Base-by-base conservation (phyloP, 1,140 invertebrate genomes). In the Psix sp. region DNA sequence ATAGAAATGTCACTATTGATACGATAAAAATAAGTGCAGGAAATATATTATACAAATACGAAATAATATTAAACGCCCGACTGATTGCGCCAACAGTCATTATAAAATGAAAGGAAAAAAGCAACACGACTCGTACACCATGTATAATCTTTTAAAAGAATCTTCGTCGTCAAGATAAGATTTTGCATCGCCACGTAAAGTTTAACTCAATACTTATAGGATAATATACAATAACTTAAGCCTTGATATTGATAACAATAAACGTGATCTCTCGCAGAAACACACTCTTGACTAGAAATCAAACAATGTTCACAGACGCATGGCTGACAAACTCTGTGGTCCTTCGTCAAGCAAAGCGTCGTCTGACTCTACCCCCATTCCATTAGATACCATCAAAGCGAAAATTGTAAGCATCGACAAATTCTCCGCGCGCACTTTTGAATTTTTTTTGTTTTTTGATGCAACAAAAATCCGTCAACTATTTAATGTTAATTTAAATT, bases 221-320 rank as follows among this genome's bases (percentile, higher is more conserved):
- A 59, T n/a, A 15, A 57, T 24, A 6, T 31, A 48, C 29, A 36
- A 5, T 17, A 56, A 31, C 18, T 45, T 63, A 43, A 43, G 4
- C 51, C 17, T 62, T 63, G 31, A 65, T 59, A 56, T 56, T 42
- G 43, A 45, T 59, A 63, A 57, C 48, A 43, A 49, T 51, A 46
- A 45, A 17, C 51, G 65, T 59, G 65, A 62, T 68, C 26, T 51
- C 54, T 56, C 36, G 60, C 52, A 48, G 60, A 62, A 60, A 49
- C 35, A 62, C 49, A 71, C 29, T 67, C 76, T 80, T 83, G 80
- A 84, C 76, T 57, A 79, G 80, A 84, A 84, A 80, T 86, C 83
- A 77, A 81, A 82, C 84, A 83, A 86, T 87, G 86, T 87, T 87
- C 86, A 87, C 86, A 87, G 86, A 87, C 85, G 86, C 86, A 87